Base-by-base conservation (phyloP, 1,140 invertebrate species). In the Plutomurus gul region DNA sequence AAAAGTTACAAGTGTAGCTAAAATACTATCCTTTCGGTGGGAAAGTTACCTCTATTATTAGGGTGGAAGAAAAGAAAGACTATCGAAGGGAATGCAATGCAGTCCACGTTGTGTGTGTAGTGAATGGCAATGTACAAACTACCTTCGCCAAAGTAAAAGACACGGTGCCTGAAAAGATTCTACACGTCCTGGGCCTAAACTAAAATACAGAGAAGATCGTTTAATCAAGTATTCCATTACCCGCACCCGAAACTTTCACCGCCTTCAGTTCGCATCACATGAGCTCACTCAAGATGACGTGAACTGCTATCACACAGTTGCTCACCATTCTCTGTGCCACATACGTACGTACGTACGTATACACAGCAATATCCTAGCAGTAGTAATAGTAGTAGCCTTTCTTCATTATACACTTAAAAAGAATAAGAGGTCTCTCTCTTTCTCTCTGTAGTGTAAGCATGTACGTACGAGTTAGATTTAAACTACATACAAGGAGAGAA, bases 181-280 rank as follows among this genome's bases (percentile, higher is more conserved):
- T 18, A 40, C 70, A 43, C 70, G 37, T 73, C 70, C 70, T 18
- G 33, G 16, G 56, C 36, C 30, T 36, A 65, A 65, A 65, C 30
- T 36, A 65, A 65, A 65, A 33, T 65, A 27, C 2, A 65, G 30
- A 65, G 56, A 37, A 46, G 33, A 79, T 71, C 72, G 60, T 78
- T 82, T 79, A 80, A 82, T 82, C 80, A 82, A 83, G 56, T 82
- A 82, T 80, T 81, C 76, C 75, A 78, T 80, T 82, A 78, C 65
- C 46, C 70, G 22, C 65, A 56, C 70, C 70, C 70, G 30, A 36
- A 43, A 36, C 40, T 75, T 49, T 75, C 72, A 75, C 40, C 40
- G 39, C 27, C 43, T 43, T 33, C 72, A 74, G 36, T 77, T 65
- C 56, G n/a, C 27, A 30, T 65, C 56, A 65, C 25, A 65, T 65